Evolutionary conservation across 2,888 invertebrate genomes (phyloP), one percentile per base, ranked within the genome.

Genomic region (Apodemia hepburni): DNA sequence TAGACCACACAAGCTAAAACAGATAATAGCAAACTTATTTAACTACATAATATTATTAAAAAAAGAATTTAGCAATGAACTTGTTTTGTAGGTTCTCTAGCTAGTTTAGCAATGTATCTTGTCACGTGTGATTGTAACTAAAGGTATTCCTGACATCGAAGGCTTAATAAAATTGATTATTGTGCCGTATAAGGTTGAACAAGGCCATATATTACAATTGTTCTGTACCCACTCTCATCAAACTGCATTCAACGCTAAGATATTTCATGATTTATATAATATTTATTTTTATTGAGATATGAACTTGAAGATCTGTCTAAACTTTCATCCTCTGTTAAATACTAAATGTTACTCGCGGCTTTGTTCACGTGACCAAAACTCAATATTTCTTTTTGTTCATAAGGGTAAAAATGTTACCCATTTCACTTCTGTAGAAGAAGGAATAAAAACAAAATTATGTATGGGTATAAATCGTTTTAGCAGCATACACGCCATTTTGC

Each of bases 91-190:
- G 1, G 5, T 15, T n/a, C n/a, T n/a, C n/a, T n/a, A n/a, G n/a
- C n/a, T n/a, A n/a, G n/a, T n/a, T n/a, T 15, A 42, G 22, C 22
- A 22, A 22, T 22, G 22, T 5, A 15, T 5, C 6, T 12, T 3
- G 35, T 29, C 29, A 9, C 33, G 15, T 15, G 4, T 6, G 42
- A n/a, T 59, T 15, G 54, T 27, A 59, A n/a, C 22, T 45, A 18
- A 5, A n/a, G 17, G 18, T 59, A 59, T 42, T 59, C 15, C 54
- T 54, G 54, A 54, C 54, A 54, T 22, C 15, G 54, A 54, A 54
- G 54, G 22, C 54, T 15, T 27, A 54, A 27, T 15, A 27, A 54
- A 54, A 27, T 54, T 54, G 15, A 54, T 54, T 27, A 54, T 54
- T 54, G 54, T 54, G 22, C 27, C 54, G 15, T 27, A 54, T 54